phyloP scores from a whole-genome alignment of 2,113 vertebrate species.

The Riparia riparia region DNA sequence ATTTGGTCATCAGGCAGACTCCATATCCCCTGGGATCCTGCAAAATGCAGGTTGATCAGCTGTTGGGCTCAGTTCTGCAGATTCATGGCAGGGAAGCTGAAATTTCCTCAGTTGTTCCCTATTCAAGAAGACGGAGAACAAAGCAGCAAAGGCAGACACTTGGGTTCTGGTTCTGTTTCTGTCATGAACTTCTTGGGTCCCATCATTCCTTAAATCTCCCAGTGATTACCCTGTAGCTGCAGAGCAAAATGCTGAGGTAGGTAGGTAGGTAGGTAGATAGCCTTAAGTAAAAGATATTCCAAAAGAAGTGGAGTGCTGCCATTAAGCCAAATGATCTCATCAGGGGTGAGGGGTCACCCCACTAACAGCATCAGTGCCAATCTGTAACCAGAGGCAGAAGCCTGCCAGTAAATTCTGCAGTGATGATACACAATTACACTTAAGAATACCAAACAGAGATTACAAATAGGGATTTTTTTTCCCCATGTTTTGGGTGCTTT shows the following conservation, averaged over 20 bases:
- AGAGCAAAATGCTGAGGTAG: background rate
- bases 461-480: background rate
- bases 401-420: background rate
- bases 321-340: background rate
- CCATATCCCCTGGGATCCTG: background rate
- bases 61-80: background rate
- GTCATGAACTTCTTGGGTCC: background rate
- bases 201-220: background rate
- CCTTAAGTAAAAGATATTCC: background rate
- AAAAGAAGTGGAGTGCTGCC: background rate
- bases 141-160: background rate
- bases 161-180: background rate
- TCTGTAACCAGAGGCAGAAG: background rate
- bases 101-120: background rate
- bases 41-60: background rate
- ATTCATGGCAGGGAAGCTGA: background rate
- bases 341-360: background rate
- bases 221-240: background rate
- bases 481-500: rapidly evolving
- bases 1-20: background rate
- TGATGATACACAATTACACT: background rate
- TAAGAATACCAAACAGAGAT: background rate
- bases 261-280: background rate
- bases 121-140: background rate
- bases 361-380: background rate